Base-by-base conservation (phyloP, 92 coral and sea anemone species). In the Porites cylindrica region DNA sequence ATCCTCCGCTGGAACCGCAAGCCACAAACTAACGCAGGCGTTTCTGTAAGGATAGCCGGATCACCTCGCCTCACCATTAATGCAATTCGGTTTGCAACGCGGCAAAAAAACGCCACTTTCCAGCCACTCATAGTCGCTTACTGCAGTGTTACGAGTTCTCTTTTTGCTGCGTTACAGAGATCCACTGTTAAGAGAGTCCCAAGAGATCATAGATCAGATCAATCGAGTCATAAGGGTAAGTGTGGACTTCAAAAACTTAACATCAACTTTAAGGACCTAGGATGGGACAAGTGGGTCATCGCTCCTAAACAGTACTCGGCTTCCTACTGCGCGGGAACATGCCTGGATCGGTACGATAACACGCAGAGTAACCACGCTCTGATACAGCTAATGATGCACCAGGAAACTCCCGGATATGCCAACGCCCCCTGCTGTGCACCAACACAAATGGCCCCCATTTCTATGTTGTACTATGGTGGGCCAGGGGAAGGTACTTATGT, bases 371-470 rank as follows among this genome's bases (percentile, higher is more conserved):
- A 72, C 52, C 80, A 83, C 74, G 80, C 80, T 62, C 58, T 66
- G 74, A 51, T 83, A 20, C 87, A 74, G 74, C n/a, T 83, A 6
- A 29, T 83, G 2, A 43, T 83, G 62, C 76, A 75, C 10, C 51
- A 74, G 29, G 53, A 50, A 6, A 65, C 63, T 5, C 56, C 81
- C 23, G 7, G 20, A 10, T 38, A 10, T 2, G 53, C 81, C 5
- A 60, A 50, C 12, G 29, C 72, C 11, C 87, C 87, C 58, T 83
- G 87, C 32, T 83, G 87, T 32, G 87, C 63, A 18, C 87, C 87
- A 20, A 52, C 21, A 8, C 13, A 62, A 4, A n/a, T 83, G 53
- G 54, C 51, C 1, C 20, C 80, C 23, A 60, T 83, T 20, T 51
- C 72, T 64, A 20, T 83, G 66, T 20, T 83, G 73, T 73, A 29